phyloP scores from a whole-genome alignment of 1,140 invertebrate species.

The Papilio polytes region DNA sequence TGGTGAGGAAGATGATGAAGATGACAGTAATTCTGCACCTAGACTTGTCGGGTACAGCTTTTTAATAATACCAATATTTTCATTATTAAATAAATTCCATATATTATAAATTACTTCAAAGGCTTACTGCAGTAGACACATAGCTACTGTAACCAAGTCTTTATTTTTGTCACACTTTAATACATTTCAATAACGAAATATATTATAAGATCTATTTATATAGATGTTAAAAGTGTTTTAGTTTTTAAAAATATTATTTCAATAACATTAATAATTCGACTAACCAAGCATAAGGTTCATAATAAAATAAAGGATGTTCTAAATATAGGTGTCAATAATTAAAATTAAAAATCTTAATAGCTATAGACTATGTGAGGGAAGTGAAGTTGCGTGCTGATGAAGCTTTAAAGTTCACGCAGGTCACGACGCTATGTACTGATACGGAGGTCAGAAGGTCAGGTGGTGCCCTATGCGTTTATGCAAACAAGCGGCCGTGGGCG shows the following conservation, averaged over 20 bases:
- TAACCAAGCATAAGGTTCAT: too few species aligned
- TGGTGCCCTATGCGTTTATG: slow-evolving; percentile 41
- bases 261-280: too few species aligned
- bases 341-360: not conserved
- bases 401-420: slow-evolving; percentile 41
- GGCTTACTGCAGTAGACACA: slow-evolving; percentile 48
- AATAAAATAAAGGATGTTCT: too few species aligned
- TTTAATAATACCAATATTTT: slow-evolving; percentile 57
- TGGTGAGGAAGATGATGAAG: slow-evolving; percentile 35
- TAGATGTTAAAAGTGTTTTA: not conserved
- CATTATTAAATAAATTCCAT: slow-evolving; percentile 60
- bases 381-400: slow-evolving; percentile 45
- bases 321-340: too few species aligned
- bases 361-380: not conserved
- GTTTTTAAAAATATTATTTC: too few species aligned
- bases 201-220: slow-evolving; percentile 42
- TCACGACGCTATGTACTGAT: slow-evolving; percentile 36
- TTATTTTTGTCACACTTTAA: slow-evolving; percentile 43
- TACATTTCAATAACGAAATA: slow-evolving; percentile 53
- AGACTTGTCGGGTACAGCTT: slow-evolving; percentile 62
- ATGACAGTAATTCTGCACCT: slow-evolving; percentile 56
- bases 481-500: slow-evolving; percentile 39
- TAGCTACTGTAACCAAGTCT: not conserved
- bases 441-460: slow-evolving; percentile 45
- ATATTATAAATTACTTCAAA: slow-evolving; percentile 55